Evolutionary conservation across 2,888 invertebrate genomes (phyloP).

Genomic region (Ceriagrion tenellum): DNA sequence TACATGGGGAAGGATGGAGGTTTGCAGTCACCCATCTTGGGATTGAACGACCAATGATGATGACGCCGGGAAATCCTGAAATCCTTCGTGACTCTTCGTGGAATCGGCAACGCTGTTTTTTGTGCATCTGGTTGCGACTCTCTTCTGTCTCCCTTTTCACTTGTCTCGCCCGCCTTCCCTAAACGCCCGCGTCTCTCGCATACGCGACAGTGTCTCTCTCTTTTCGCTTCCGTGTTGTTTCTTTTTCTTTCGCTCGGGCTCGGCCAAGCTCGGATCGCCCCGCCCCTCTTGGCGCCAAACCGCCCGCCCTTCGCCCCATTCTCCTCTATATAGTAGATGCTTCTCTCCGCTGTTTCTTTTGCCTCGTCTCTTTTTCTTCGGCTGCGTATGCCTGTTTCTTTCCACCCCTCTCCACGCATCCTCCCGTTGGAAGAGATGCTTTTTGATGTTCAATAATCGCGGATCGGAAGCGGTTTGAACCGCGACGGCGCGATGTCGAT

Average conservation of each 20-base stretch:
- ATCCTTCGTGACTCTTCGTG: no score
- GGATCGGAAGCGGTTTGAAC: neutral
- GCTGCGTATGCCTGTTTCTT: neutral
- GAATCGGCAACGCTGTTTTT: no score
- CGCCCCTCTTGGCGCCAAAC: slow-evolving; percentile 70
- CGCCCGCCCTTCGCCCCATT: slow-evolving; percentile 20
- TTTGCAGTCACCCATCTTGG: no score
- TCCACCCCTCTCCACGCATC: slow-evolving; percentile 48
- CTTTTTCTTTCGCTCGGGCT: slow-evolving; percentile 72
- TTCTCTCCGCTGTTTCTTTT: slow-evolving; percentile 69
- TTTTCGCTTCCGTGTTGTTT: slow-evolving; percentile 72
- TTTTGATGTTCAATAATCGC: slow-evolving; percentile 42
- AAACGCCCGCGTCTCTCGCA: slow-evolving; percentile 72
- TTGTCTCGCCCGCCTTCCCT: slow-evolving; percentile 75
- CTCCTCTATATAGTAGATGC: slow-evolving; percentile 62
- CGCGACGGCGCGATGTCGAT: neutral
- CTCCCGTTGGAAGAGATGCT: neutral
- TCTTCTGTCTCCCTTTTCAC: slow-evolving; percentile 73
- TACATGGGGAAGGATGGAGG: no score
- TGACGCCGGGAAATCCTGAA: no score
- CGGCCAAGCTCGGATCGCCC: slow-evolving; percentile 69
- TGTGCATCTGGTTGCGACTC: no score
- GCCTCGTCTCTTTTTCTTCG: slow-evolving; percentile 4
- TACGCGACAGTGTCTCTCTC: slow-evolving; percentile 71
- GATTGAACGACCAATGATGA: no score